Evolutionary conservation across 2,888 invertebrate genomes (phyloP).

Genomic region (Sphinx pinastri): DNA sequence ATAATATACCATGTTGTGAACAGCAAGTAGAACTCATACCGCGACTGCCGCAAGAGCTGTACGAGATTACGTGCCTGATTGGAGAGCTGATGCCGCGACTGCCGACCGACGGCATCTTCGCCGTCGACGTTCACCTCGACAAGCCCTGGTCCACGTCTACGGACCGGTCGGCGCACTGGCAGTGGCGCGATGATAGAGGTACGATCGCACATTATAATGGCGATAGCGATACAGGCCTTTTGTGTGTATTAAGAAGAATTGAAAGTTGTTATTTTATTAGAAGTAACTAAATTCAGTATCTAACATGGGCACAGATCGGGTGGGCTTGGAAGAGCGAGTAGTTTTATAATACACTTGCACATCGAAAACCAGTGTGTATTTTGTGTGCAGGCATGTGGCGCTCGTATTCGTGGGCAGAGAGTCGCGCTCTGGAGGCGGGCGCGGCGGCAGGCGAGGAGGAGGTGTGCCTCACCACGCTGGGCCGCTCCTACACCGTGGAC

Average conservation of each 20-base stretch:
- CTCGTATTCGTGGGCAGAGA: constrained; percentile 96
- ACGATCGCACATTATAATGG: background rate
- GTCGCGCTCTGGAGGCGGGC: constrained; percentile 97
- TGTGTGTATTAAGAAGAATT: background rate
- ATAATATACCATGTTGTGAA: background rate
- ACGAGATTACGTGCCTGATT: constrained; percentile 98
- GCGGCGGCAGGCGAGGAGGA: constrained; percentile 97
- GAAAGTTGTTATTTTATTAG: too few relatives aligned
- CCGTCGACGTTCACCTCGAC: constrained; percentile 94
- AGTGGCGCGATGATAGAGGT: constrained; percentile 98
- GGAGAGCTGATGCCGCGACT: constrained; percentile 98
- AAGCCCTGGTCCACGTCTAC: constrained; percentile 89
- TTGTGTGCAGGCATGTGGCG: constrained; percentile 89
- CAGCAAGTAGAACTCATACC: constrained; percentile 92
- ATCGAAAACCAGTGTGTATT: background rate
- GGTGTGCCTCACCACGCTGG: constrained; percentile 95
- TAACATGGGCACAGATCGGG: too few relatives aligned
- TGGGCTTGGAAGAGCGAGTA: too few relatives aligned
- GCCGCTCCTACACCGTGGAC: constrained; percentile 97
- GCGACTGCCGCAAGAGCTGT: constrained; percentile 97
- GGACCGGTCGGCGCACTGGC: constrained; percentile 96
- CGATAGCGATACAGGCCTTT: too few relatives aligned
- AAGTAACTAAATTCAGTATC: too few relatives aligned
- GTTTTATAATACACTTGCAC: background rate
- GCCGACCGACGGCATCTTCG: constrained; percentile 97